phyloP scores from a whole-genome alignment of 2,797 vertebrate species.

The Bradypodion ventrale region DNA sequence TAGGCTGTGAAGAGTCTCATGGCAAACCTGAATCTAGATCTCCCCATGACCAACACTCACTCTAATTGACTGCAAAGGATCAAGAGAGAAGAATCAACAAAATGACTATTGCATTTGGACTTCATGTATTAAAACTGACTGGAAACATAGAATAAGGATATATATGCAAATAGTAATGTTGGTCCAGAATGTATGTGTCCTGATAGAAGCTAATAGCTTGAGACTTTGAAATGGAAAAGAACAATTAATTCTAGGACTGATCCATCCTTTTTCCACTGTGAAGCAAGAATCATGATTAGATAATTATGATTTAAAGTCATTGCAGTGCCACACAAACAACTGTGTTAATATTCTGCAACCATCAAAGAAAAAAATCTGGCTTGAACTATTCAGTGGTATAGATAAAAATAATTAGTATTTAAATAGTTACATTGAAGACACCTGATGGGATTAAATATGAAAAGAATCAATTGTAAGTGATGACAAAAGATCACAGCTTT shows the following conservation, averaged over 20 bases:
- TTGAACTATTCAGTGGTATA: neutral
- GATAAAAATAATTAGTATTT: neutral
- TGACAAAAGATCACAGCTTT: neutral
- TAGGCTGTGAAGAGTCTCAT: neutral
- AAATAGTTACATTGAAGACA: conserved; percentile 4
- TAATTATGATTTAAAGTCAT: neutral
- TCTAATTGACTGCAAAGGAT: neutral
- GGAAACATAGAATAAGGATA: neutral
- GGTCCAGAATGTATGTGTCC: neutral
- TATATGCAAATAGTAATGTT: neutral
- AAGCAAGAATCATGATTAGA: neutral
- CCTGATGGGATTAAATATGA: fast-evolving
- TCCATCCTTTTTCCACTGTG: neutral
- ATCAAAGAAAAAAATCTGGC: neutral
- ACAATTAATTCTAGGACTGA: neutral
- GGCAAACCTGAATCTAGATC: neutral
- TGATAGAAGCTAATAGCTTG: neutral
- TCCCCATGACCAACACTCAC: neutral
- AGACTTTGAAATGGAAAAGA: neutral
- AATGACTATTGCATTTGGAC: neutral
- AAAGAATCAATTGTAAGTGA: neutral
- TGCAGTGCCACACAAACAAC: neutral
- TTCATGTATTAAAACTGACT: neutral
- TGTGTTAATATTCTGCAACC: neutral
- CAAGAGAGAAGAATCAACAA: neutral